Evolutionary conservation across 1,140 invertebrate species (phyloP), one percentile per base, ranked within the genome.

Genomic region (Aphaenogaster floridana): DNA sequence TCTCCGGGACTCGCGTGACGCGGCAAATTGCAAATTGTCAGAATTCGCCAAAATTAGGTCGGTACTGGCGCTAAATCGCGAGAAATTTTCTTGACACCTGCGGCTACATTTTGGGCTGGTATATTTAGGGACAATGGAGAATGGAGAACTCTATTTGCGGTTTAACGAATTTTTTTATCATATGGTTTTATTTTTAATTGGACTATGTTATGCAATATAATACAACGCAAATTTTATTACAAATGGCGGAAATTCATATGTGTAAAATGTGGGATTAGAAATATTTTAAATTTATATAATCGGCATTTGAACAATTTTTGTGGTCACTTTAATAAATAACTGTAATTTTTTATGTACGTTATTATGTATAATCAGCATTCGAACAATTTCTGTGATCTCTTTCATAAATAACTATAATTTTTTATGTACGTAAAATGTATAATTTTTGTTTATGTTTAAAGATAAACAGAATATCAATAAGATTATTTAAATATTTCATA

Each of bases 61-160:
- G 69, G 42, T 21, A 72, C 45, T 15, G 7, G 28, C 39, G 71
- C 21, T 88, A 86, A 85, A 52, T 77, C 45, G 69, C 15, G 50
- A 34, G 72, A 72, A 89, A 80, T 80, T 88, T 89, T 42, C 68
- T 50, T 61, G 50, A 66, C 50, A 76, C 48, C 52, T 54, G 68
- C 72, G 13, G 54, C n/a, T 54, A 42, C 28, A 36, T 83, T 36
- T 54, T 36, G 4, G 7, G 21, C 2, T 17, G 8, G 17, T 45
- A 28, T 39, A 42, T 28, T 34, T 17, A 17, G 36, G 15, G n/a
- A 50, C 7, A 21, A 72, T 39, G n/a, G 21, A 42, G n/a, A 59
- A 48, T 2, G 28, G 28, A 28, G 28, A 28, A 28, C 28, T 28
- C 0, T 28, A 48, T 59, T 48, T 17, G 50, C 21, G 15, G 8